phyloP scores from a whole-genome alignment of 2,797 vertebrate species.

The Gymnopithys bicolor region DNA sequence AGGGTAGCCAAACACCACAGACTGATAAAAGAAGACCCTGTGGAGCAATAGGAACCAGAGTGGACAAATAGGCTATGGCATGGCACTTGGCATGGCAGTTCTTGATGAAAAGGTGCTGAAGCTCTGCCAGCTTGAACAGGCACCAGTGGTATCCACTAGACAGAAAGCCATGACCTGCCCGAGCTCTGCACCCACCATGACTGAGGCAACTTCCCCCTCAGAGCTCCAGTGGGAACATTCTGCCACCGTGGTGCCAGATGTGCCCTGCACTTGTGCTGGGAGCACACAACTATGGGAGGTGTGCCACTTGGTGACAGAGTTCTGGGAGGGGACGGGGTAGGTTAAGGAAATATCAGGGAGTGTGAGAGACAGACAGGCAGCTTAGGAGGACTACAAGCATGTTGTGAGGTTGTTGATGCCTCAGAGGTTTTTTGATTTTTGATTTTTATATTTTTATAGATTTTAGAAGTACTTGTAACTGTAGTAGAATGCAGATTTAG shows the following conservation, averaged over 20 bases:
- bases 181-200: background rate
- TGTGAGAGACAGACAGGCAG: background rate
- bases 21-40: background rate
- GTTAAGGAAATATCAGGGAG: background rate
- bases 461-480: too few relatives aligned
- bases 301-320: background rate
- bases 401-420: too few relatives aligned
- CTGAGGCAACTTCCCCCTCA: background rate
- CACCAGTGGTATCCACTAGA: background rate
- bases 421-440: too few relatives aligned
- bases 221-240: background rate
- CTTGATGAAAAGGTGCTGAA: background rate
- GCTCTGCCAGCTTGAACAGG: background rate
- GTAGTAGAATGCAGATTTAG: too few relatives aligned
- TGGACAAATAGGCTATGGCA: background rate
- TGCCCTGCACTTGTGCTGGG: background rate
- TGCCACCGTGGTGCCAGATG: background rate
- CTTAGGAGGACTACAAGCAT: background rate
- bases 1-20: background rate
- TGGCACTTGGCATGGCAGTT: background rate
- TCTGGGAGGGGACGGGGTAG: background rate
- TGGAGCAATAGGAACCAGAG: background rate
- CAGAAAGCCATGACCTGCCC: background rate
- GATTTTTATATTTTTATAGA: too few relatives aligned
- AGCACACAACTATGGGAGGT: background rate